Evolutionary conservation across 2,113 vertebrate genomes (phyloP), one percentile per base, ranked within the genome.

Genomic region (Amphiprion percula): DNA sequence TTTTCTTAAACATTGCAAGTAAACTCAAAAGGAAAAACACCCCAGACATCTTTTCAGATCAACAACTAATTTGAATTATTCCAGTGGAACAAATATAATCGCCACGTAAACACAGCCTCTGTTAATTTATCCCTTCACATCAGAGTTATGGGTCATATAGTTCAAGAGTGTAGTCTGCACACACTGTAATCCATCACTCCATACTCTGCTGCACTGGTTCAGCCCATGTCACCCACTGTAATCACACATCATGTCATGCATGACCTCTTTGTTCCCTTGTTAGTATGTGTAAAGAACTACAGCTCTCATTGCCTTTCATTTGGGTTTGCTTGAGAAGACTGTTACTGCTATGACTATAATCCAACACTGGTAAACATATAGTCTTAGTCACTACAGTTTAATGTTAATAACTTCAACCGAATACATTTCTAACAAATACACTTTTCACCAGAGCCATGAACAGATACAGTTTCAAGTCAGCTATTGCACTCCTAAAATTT

Each of bases 241-340:
- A 68, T 83, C 28, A 37, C 59, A 78, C 67, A 63, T 84, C 41
- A 72, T 61, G 53, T 75, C 65, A 86, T 72, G 67, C 63, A 52
- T 79, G 74, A 79, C 67, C 69, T 74, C 72, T 59, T 73, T 24
- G 30, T 41, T 50, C 50, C 60, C 54, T 55, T 59, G 74, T 75
- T 72, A 46, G 58, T 47, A 16, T 66, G 73, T 64, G 47, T 65
- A 46, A 88, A 65, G 58, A 68, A 73, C 66, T 61, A 21, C 26
- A 46, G 68, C 59, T 47, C 67, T 23, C 50, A 26, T 10, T 50
- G 49, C 53, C 69, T 75, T 75, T 21, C 26, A 17, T 39, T 46
- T 7, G 62, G 12, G 47, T 63, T 54, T 30, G 37, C 61, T 11
- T 60, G 23, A 52, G 64, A 49, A 66, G 69, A 30, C 46, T 47